Conservation (phyloP, 2,113 vertebrate species). For the Melozone crissalis region DNA sequence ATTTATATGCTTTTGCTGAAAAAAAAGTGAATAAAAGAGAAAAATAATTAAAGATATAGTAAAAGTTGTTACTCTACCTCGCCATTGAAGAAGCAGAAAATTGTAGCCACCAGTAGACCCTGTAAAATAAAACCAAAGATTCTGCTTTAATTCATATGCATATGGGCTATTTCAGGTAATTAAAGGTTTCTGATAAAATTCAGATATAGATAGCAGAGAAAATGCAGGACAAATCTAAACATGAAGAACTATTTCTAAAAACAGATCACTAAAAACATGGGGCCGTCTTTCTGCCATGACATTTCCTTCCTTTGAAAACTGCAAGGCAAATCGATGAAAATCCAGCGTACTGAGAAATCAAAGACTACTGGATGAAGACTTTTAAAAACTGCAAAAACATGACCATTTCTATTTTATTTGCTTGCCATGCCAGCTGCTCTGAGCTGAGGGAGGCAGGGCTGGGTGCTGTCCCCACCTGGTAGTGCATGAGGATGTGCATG, state of each 20-base stretch:
- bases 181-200: neutral
- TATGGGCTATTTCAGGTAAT: neutral
- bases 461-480: conserved; percentile 79
- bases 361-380: neutral
- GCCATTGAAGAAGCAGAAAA: conserved; percentile 99
- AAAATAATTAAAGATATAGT: neutral
- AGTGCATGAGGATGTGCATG: conserved; percentile 96
- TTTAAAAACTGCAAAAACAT: neutral
- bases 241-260: neutral
- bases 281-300: too few species aligned
- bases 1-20: neutral
- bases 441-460: neutral
- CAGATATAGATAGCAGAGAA: neutral
- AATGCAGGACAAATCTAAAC: neutral
- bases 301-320: neutral
- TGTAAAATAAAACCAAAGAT: conserved; percentile 68
- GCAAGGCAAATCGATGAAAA: neutral
- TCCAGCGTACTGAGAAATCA: neutral
- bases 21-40: neutral
- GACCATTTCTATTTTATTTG: neutral
- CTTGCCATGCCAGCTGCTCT: neutral
- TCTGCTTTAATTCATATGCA: neutral
- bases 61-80: conserved; percentile 81
- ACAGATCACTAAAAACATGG: neutral
- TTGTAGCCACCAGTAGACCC: conserved; percentile 95